Evolutionary conservation across 1,140 invertebrate species (phyloP).

Genomic region (Bathynomus jamesi): DNA sequence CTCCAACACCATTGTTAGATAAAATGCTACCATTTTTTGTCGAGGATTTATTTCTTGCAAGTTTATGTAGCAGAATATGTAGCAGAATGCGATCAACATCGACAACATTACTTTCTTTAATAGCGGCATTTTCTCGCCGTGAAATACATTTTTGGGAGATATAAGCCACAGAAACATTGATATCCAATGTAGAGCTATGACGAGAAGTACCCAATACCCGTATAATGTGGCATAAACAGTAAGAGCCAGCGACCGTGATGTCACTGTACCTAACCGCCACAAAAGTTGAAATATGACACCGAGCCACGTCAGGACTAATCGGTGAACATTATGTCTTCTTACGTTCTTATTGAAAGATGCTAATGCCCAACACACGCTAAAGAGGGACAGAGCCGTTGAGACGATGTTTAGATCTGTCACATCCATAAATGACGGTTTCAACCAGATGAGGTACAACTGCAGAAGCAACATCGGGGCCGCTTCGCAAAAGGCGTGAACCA

Average conservation of each 20-base stretch:
- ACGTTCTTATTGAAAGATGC: slow-evolving; percentile 84
- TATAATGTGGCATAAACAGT: slow-evolving; percentile 79
- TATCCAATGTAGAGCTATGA: slow-evolving; percentile 69
- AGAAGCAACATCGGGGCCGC: slow-evolving; percentile 77
- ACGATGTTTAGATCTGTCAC: slow-evolving; percentile 69
- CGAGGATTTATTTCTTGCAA: slow-evolving; percentile 68
- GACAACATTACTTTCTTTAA: slow-evolving; percentile 56
- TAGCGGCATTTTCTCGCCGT: slow-evolving; percentile 63
- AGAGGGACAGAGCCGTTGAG: slow-evolving; percentile 68
- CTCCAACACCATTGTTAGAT: slow-evolving; percentile 82
- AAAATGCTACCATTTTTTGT: slow-evolving; percentile 77
- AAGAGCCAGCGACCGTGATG: slow-evolving; percentile 66
- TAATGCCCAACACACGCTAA: slow-evolving; percentile 81
- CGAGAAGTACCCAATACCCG: slow-evolving; percentile 70
- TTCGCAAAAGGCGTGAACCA: slow-evolving; percentile 79
- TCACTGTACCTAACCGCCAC: slow-evolving; percentile 78
- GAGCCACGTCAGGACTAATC: slow-evolving; percentile 76
- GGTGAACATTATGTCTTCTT: slow-evolving; percentile 67
- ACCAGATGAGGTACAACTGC: slow-evolving; percentile 62
- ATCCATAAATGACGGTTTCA: slow-evolving; percentile 43
- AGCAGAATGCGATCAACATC: slow-evolving; percentile 71
- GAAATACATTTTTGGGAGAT: slow-evolving; percentile 72
- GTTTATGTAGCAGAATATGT: slow-evolving; percentile 85
- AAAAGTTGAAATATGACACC: slow-evolving; percentile 77
- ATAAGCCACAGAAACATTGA: slow-evolving; percentile 79